phyloP scores from a whole-genome alignment of 2,888 invertebrate species.

The Hylaea fasciaria region DNA sequence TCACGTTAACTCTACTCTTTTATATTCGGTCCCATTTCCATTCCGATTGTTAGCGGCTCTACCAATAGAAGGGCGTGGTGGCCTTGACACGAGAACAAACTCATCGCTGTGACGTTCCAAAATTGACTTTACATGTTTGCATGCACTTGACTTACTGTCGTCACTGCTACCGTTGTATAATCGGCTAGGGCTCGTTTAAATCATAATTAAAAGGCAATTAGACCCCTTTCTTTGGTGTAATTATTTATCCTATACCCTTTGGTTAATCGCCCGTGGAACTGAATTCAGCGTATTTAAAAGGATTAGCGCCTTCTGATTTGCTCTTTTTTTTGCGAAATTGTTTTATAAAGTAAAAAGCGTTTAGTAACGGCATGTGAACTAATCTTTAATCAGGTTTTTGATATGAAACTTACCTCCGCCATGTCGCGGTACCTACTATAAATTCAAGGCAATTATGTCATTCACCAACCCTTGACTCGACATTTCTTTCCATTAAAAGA shows the following conservation, averaged over 20 bases:
- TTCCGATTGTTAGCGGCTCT: too few species aligned
- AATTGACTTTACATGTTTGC: not conserved
- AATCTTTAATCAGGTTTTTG: too few species aligned
- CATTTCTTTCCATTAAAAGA: too few species aligned
- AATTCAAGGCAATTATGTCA: too few species aligned
- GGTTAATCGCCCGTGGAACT: slow-evolving; percentile 26
- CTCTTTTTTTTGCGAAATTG: slow-evolving; percentile 4
- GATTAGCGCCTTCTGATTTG: slow-evolving; percentile 1
- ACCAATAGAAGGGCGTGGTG: too few species aligned
- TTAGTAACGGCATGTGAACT: too few species aligned
- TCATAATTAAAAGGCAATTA: slow-evolving; percentile 40
- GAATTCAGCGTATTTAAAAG: slow-evolving; percentile 22
- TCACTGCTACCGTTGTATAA: slow-evolving; percentile 8
- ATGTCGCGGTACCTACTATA: too few species aligned
- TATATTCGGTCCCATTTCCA: too few species aligned
- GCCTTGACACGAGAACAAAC: too few species aligned
- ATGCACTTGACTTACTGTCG: slow-evolving; percentile 11
- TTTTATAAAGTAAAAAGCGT: not conserved
- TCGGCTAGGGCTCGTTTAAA: slow-evolving; percentile 29
- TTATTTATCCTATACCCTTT: slow-evolving; percentile 34
- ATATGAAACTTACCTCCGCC: too few species aligned
- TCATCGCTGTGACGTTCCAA: not conserved
- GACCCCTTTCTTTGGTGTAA: slow-evolving; percentile 26
- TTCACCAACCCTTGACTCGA: too few species aligned
- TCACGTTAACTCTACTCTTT: too few species aligned